Conservation (phyloP, 2,888 invertebrate species). For the Taenaris catops region DNA sequence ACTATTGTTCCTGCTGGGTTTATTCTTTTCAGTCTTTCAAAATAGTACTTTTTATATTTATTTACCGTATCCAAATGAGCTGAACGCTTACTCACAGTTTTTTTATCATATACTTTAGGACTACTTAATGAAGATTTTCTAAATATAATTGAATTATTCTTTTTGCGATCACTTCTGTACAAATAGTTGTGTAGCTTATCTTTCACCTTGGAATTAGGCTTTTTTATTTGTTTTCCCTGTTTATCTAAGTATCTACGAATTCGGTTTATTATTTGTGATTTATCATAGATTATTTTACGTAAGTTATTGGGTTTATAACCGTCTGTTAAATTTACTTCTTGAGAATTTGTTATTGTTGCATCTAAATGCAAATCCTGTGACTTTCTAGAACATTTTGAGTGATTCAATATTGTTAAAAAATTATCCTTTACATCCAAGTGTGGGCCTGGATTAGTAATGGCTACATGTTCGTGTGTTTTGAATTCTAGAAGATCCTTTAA, state of each 20-base stretch:
- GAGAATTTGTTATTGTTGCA: constrained; percentile 27
- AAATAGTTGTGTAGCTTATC: constrained; percentile 31
- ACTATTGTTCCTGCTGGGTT: constrained; percentile 16
- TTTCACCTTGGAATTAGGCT: constrained; percentile 36
- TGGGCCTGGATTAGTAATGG: constrained; percentile 53
- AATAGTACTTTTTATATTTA: constrained; percentile 14
- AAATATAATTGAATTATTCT: constrained; percentile 22
- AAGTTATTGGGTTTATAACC: constrained; percentile 27
- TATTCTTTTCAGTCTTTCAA: constrained; percentile 22
- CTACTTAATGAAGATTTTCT: constrained; percentile 13
- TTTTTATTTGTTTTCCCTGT: constrained; percentile 36
- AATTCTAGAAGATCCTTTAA: constrained; percentile 84
- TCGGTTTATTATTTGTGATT: constrained; percentile 48
- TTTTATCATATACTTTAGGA: constrained; percentile 32
- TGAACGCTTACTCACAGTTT: constrained; percentile 22
- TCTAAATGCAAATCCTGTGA: constrained; percentile 28
- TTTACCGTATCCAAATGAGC: background rate
- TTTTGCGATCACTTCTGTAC: constrained; percentile 19
- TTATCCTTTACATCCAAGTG: constrained; percentile 48
- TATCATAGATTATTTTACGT: constrained; percentile 30
- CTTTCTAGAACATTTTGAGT: constrained; percentile 12
- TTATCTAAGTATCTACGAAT: constrained; percentile 56
- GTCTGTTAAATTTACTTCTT: constrained; percentile 29
- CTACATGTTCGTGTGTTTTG: constrained; percentile 44
- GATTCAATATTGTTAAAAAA: constrained; percentile 33